These are phyloP conservation scores for Amblyteles armatorius DNA, from an alignment of 2,888 invertebrate species.

Conservation along the genomic window DNA sequence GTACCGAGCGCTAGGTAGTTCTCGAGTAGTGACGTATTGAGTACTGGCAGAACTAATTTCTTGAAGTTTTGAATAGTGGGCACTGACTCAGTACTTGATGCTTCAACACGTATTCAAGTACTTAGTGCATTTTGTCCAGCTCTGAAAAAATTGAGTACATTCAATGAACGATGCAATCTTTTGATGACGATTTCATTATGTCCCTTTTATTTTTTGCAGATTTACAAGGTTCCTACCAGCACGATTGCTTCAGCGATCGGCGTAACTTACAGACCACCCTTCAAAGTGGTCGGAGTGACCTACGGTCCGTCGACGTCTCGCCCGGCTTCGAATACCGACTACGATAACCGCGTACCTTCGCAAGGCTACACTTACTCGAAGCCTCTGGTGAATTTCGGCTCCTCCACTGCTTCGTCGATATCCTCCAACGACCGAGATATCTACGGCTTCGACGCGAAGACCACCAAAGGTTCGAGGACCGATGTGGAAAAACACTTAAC, in stretches of 20 bases:
- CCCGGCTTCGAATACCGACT: conserved; percentile 27
- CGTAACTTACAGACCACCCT: conserved; percentile 75
- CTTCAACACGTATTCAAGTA: too few relatives aligned
- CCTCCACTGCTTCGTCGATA: conserved; percentile 66
- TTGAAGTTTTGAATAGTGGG: too few relatives aligned
- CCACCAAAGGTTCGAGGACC: conserved; percentile 62
- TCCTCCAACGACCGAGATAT: conserved; percentile 38
- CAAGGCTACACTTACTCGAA: conserved; percentile 68
- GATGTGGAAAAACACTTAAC: conserved; percentile 72
- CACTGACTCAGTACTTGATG: too few relatives aligned
- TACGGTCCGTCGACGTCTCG: conserved; percentile 66
- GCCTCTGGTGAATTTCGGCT: conserved; percentile 66
- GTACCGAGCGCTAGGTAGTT: too few relatives aligned
- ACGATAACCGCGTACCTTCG: conserved; percentile 21
- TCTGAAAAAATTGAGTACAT: neutral
- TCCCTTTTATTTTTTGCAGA: conserved; percentile 47
- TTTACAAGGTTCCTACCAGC: conserved; percentile 70
- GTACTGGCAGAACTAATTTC: too few relatives aligned
- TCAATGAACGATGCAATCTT: neutral
- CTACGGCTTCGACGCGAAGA: conserved; percentile 12
- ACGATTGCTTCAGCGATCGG: conserved; percentile 71
- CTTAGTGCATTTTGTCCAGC: too few relatives aligned
- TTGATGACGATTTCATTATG: neutral
- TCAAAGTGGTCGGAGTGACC: conserved; percentile 67
- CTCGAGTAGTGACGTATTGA: too few relatives aligned